Conservation (phyloP, 1,140 invertebrate species). For the Aricia agestis region DNA sequence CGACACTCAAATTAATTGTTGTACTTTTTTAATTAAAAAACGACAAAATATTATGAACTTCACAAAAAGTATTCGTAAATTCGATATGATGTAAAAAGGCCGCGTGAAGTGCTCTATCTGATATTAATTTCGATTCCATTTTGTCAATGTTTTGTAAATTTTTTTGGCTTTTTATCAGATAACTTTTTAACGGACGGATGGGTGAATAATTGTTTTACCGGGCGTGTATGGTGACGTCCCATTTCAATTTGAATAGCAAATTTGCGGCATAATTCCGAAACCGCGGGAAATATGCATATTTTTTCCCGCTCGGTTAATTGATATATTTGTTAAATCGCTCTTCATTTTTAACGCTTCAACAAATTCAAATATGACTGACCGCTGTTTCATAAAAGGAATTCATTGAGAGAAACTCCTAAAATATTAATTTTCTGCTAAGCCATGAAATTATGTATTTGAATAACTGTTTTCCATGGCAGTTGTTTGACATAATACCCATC, state of each 20-base stretch:
- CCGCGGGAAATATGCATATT: conserved; percentile 46
- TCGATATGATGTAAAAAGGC: conserved; percentile 1
- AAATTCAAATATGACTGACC: conserved; percentile 11
- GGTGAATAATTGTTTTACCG: conserved; percentile 49
- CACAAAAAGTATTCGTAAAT: conserved; percentile 5
- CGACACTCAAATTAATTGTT: neutral
- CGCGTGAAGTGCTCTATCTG: conserved; percentile 3
- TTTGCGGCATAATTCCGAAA: conserved; percentile 51
- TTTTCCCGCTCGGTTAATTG: conserved; percentile 41
- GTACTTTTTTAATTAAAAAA: neutral
- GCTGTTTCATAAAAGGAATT: conserved; percentile 6
- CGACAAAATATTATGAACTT: neutral
- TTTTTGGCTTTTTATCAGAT: conserved; percentile 16
- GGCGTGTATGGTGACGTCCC: conserved; percentile 39
- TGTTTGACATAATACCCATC: too few species aligned
- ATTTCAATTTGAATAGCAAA: conserved; percentile 63
- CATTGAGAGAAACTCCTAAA: neutral
- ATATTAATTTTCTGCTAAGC: neutral
- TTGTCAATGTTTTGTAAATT: conserved; percentile 18
- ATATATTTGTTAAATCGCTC: conserved; percentile 36
- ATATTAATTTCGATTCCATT: conserved; percentile 19
- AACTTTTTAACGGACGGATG: conserved; percentile 33
- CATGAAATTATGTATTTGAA: too few species aligned
- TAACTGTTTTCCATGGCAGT: too few species aligned
- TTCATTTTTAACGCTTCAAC: conserved; percentile 18